Base-by-base conservation (phyloP, 2,113 vertebrate species). In the Ardeotis arabs region DNA sequence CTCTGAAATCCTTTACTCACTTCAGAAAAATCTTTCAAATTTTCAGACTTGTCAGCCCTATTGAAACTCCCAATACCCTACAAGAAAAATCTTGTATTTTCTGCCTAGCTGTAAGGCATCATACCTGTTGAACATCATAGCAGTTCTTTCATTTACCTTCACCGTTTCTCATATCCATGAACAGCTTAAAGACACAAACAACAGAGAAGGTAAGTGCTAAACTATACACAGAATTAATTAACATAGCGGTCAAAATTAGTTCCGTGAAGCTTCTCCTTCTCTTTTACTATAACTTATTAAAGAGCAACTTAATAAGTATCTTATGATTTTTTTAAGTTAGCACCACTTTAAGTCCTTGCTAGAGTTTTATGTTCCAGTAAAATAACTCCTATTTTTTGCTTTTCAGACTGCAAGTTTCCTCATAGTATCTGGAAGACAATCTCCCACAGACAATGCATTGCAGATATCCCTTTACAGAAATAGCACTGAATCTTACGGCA, bases 101-200 rank as follows among this genome's bases (percentile, higher is more conserved):
- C n/a, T 33, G 17, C 9, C 20, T 44, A 22, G 7, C 29, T 84
- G 5, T 45, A 77, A 87, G 23, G 13, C 11, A 53, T 11, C 4
- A 0, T 4, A 4, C 7, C 25, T 68, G 2, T 2, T 24, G n/a
- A 63, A 63, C 6, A 23, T 12, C n/a, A 60, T 27, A 55, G 7
- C 8, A 92, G 19, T 22, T 5, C 5, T 63, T 31, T 35, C 10
- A 12, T 41, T 74, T 74, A 12, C 59, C 28, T 56, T 37, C 15
- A 7, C 3, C 53, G 5, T 13, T 94, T 73, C 66, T 18, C 6
- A 7, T 5, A 27, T 22, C 24, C 20, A 19, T 22, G 14, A 5
- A 55, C 31, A 28, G 28, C 16, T 64, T 28, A 22, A 55, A 79
- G 56, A 45, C 4, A 6, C 12, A 45, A 81, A 55, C 4, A 21